A percentile compares a stretch with the other conserved stretches of the same genome.
Evolutionary conservation across 2,888 invertebrate genomes (phyloP).

Genomic region (Stenodema calcarata): DNA sequence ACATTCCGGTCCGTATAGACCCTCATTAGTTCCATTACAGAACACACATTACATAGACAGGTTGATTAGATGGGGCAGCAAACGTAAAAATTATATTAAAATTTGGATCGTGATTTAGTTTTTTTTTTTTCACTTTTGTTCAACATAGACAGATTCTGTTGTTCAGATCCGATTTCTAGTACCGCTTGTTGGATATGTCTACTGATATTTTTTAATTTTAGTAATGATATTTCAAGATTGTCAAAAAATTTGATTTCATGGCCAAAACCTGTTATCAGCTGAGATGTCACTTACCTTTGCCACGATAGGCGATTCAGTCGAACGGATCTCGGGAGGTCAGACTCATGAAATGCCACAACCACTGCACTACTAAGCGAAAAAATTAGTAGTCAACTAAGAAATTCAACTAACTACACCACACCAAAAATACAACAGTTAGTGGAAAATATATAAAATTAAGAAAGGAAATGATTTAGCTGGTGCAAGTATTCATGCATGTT

Average conservation of each 20-base stretch:
- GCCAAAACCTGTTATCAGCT: neutral
- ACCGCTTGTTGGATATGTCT: no score
- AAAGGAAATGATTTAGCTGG: neutral
- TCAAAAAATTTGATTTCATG: neutral
- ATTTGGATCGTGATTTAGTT: no score
- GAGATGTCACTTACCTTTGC: slow-evolving; percentile 20
- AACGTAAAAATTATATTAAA: no score
- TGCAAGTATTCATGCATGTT: neutral
- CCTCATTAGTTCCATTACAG: no score
- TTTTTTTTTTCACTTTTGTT: no score
- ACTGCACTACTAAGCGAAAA: slow-evolving; percentile 33
- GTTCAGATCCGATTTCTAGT: no score
- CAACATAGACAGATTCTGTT: no score
- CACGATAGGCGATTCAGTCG: slow-evolving; percentile 3
- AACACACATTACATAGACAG: no score
- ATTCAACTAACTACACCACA: slow-evolving; percentile 27
- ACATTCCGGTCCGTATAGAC: no score
- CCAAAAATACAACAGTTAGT: slow-evolving; percentile 15
- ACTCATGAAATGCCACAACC: slow-evolving; percentile 43
- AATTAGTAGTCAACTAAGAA: slow-evolving; percentile 3
- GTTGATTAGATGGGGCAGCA: no score
- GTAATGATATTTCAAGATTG: neutral
- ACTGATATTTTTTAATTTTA: no score
- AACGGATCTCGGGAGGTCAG: slow-evolving; percentile 29
- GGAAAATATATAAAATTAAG: neutral